Percentiles rank a stretch among this genome's conserved stretches.
Conservation (phyloP, 2,113 vertebrate species). For the Apus apus region DNA sequence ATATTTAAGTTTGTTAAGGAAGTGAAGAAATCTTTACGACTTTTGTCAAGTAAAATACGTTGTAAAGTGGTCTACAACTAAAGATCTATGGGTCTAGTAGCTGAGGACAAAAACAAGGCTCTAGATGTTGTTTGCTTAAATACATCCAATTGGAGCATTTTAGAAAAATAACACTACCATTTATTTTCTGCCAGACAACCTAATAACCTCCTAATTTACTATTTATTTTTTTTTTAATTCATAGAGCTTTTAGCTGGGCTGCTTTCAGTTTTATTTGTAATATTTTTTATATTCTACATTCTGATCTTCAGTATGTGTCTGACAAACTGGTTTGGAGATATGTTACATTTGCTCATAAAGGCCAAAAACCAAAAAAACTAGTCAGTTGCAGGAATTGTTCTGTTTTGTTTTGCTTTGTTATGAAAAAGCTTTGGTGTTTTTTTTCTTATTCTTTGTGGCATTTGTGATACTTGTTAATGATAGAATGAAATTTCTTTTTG, state of each 20-base stretch:
- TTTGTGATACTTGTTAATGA: conserved; percentile 16
- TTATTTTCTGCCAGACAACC: not conserved
- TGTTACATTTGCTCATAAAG: conserved; percentile 12
- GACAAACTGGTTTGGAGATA: conserved; percentile 18
- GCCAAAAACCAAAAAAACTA: not conserved
- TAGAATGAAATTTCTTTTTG: conserved; percentile 3
- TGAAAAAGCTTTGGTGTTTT: not conserved
- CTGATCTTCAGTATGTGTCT: not conserved
- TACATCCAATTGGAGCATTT: not conserved
- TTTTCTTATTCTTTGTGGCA: not conserved
- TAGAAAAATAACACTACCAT: not conserved
- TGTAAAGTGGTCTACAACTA: not conserved
- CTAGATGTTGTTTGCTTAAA: not conserved
- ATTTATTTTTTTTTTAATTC: not conserved
- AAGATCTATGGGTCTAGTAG: not conserved
- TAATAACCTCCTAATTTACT: not conserved
- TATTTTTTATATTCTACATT: not conserved
- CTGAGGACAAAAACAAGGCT: not conserved
- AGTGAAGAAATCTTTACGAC: conserved; percentile 6
- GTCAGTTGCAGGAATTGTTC: not conserved
- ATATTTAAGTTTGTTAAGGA: conserved; percentile 4
- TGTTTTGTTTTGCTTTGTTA: not conserved
- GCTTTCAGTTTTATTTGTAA: not conserved
- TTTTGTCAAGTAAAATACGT: conserved; percentile 7
- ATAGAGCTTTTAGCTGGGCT: not conserved